Evolutionary conservation across 2,113 vertebrate genomes (phyloP).

Genomic region (Heloderma charlesbogerti): DNA sequence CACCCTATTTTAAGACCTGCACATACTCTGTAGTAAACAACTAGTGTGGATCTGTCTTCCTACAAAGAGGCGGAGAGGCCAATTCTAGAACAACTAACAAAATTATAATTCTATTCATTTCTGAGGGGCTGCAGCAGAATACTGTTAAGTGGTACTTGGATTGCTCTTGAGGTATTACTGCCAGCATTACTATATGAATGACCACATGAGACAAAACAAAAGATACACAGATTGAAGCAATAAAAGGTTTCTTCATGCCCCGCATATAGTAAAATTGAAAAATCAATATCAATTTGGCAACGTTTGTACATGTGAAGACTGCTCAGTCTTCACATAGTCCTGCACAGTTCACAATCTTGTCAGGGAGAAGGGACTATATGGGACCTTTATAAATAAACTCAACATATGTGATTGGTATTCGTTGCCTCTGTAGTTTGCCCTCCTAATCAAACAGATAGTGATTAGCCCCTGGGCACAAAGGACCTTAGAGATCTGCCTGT

Average conservation of each 20-base stretch:
- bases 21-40: not conserved
- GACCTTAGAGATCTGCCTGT: conserved; percentile 11
- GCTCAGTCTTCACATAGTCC: fast-evolving
- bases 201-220: not conserved
- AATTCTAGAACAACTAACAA: not conserved
- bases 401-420: not conserved
- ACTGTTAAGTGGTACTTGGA: not conserved
- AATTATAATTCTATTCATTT: not conserved
- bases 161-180: not conserved
- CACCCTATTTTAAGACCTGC: not conserved
- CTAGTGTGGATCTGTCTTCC: not conserved
- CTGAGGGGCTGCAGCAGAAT: not conserved
- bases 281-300: conserved; percentile 4
- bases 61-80: not conserved
- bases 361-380: not conserved
- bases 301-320: not conserved
- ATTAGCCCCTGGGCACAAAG: conserved; percentile 44
- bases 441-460: not conserved
- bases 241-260: not conserved
- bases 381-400: not conserved
- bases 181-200: not conserved
- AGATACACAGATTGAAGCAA: not conserved
- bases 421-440: not conserved
- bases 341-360: not conserved
- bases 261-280: not conserved